Conservation (phyloP, 2,797 vertebrate genomes). For the Macroramphosus scolopax region DNA sequence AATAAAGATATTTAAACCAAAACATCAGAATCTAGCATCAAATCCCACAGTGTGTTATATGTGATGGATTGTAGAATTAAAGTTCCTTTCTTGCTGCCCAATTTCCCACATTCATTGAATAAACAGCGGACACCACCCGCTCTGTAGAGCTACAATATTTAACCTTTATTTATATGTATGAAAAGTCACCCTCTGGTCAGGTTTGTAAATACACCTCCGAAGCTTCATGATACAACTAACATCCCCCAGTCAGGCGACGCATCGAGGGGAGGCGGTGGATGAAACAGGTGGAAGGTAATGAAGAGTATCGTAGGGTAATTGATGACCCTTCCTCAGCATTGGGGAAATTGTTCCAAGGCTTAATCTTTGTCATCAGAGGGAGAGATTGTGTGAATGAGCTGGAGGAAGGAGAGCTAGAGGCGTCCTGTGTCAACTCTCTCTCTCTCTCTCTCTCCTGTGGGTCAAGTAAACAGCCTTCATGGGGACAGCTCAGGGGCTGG, state of each 20-base stretch:
- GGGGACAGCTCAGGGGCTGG: slow-evolving; percentile 79
- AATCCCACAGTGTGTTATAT: background rate
- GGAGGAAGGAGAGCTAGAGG: slow-evolving; percentile 40
- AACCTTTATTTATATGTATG: background rate
- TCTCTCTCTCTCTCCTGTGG: slow-evolving; percentile 69
- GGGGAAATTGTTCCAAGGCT: slow-evolving; percentile 72
- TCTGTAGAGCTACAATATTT: background rate
- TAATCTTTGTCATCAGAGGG: slow-evolving; percentile 75
- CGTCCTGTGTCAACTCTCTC: slow-evolving; percentile 70
- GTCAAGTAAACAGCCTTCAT: slow-evolving; percentile 82
- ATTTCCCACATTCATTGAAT: background rate
- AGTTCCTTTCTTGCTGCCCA: no score
- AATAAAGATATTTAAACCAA: background rate
- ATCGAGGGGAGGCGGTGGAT: slow-evolving; percentile 54
- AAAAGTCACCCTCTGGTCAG: background rate
- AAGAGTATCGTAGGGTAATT: slow-evolving; percentile 75
- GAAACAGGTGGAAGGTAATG: slow-evolving; percentile 77
- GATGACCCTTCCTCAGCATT: slow-evolving; percentile 73
- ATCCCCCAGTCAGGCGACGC: slow-evolving; percentile 21
- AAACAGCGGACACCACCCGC: background rate
- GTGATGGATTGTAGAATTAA: background rate
- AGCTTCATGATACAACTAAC: slow-evolving; percentile 27
- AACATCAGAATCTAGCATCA: background rate
- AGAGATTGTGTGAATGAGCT: slow-evolving; percentile 24
- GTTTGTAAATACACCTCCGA: slow-evolving; percentile 16